Base-by-base conservation (phyloP, 2,797 vertebrate species). In the Kryptopterus vitreolus region DNA sequence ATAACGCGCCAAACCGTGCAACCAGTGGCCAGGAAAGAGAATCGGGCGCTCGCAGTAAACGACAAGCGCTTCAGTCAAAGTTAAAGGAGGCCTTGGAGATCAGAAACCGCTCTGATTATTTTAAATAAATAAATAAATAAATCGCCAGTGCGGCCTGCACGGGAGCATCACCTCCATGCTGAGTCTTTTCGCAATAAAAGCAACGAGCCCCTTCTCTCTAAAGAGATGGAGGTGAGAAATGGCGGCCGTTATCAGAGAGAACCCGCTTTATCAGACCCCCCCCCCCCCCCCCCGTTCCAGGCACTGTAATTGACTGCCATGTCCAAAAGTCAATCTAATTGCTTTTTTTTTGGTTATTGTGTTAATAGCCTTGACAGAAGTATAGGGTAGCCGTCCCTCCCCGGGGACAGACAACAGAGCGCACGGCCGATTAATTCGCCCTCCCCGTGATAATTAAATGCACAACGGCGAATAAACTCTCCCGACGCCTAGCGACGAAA, bases 311-410 rank as follows among this genome's bases (percentile, higher is more conserved):
- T 90, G 88, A 88, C 90, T 91, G 86, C 87, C 86, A 87, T 91
- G 90, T 90, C 84, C 85, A 85, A 90, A 91, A 92, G 89, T 90
- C 89, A 88, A 88, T 91, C 82, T 89, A 90, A 92, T 89, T 90
- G 88, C 88, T 89, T 91, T 91, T 90, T 88, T 80, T n/a, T n/a
- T n/a, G n/a, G 88, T 90, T 90, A 88, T 88, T 83, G 85, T 89
- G 88, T 89, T 90, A 92, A 91, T 90, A 88, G 89, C 84, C 82
- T 82, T 77, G 79, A 83, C 76, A 82, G 83, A 72, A 78, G 86
- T 90, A 90, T 91, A 90, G 88, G 89, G n/a, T 87, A 29, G 79
- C 86, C 48, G 84, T 87, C 86, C 82, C 85, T 86, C 66, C 79
- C 72, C 75, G 3, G 79, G 35, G 80, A 84, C 75, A 76, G 80